Evolutionary conservation across 1,140 invertebrate genomes (phyloP).

Genomic region (Calycopis cecrops): DNA sequence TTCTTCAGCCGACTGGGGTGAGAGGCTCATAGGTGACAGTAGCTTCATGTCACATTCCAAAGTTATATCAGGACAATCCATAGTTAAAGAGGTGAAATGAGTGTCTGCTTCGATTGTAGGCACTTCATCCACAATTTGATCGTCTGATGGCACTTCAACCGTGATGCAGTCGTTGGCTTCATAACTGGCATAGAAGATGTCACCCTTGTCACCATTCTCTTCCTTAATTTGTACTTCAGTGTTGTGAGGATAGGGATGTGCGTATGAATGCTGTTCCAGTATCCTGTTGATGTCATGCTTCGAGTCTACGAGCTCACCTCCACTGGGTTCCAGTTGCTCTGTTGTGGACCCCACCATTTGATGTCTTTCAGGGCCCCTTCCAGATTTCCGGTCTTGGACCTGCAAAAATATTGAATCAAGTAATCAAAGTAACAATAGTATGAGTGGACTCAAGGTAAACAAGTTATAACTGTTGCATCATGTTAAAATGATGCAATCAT

Average conservation of each 20-base stretch:
- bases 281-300: slow-evolving; percentile 71
- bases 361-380: slow-evolving; percentile 58
- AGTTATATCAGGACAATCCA: slow-evolving; percentile 52
- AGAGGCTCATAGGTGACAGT: slow-evolving; percentile 65
- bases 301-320: slow-evolving; percentile 70
- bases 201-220: slow-evolving; percentile 69
- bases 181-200: slow-evolving; percentile 82
- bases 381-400: slow-evolving; percentile 49
- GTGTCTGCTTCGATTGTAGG: slow-evolving; percentile 52
- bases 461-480: no score
- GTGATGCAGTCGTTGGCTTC: slow-evolving; percentile 83
- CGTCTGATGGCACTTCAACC: slow-evolving; percentile 80
- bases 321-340: slow-evolving; percentile 86
- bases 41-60: slow-evolving; percentile 68
- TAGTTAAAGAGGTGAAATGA: slow-evolving; percentile 46
- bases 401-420: slow-evolving; percentile 30
- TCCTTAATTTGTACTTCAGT: slow-evolving; percentile 56
- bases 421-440: no score
- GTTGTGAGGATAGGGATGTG: slow-evolving; percentile 67
- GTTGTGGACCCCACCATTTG: slow-evolving; percentile 87
- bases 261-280: slow-evolving; percentile 70
- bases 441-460: no score
- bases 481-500: no score
- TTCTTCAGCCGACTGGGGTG: slow-evolving; percentile 57
- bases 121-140: slow-evolving; percentile 75